A percentile compares a stretch with the other conserved stretches of the same genome.
Conservation (phyloP, 2,113 vertebrate species). For the Aldabrachelys gigantea region DNA sequence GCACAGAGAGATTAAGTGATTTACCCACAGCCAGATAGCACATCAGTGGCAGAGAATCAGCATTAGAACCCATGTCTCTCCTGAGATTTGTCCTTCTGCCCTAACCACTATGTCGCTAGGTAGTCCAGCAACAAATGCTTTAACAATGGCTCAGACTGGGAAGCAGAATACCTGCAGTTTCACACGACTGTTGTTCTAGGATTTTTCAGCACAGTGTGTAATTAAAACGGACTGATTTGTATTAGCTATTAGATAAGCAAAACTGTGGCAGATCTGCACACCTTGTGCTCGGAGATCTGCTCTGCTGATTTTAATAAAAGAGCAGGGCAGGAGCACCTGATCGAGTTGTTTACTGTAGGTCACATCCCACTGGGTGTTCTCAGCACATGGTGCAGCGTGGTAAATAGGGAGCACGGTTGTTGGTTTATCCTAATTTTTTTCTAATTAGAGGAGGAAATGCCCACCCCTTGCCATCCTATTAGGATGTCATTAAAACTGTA, state of each 20-base stretch:
- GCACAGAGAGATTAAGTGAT: not conserved
- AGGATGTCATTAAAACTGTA: rapidly evolving
- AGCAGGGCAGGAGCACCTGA: rapidly evolving
- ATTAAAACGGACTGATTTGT: not conserved
- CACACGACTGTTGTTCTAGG: rapidly evolving
- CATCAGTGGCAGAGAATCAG: not conserved
- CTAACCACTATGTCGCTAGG: not conserved
- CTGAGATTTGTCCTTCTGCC: not conserved
- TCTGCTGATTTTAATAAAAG: not conserved
- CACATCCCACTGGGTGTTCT: not conserved
- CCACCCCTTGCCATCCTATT: not conserved
- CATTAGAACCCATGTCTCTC: not conserved
- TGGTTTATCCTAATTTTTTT: not conserved
- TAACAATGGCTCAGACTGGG: rapidly evolving
- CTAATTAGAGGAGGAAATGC: not conserved
- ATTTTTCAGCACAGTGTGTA: not conserved
- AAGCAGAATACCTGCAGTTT: rapidly evolving
- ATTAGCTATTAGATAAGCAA: not conserved
- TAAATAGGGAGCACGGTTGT: not conserved
- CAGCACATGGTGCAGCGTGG: rapidly evolving
- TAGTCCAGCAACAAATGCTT: not conserved
- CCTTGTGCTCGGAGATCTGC: not conserved
- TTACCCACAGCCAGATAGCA: rapidly evolving
- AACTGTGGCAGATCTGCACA: rapidly evolving
- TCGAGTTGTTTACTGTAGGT: not conserved